Evolutionary conservation across 2,797 vertebrate species (phyloP).

Genomic region (Novumbra hubbsi): DNA sequence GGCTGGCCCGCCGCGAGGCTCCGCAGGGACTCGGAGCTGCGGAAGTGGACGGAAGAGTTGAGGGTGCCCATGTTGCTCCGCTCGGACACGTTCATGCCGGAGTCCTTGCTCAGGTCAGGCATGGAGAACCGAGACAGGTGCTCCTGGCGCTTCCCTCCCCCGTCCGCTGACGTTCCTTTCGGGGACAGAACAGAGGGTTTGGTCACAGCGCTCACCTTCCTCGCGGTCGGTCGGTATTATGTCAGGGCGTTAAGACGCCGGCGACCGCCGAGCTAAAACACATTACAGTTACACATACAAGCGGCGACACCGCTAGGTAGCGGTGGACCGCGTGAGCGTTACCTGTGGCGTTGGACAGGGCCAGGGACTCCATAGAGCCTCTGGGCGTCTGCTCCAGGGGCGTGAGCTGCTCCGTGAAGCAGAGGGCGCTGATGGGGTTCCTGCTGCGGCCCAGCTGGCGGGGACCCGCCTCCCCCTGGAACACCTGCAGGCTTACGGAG

Average conservation of each 20-base stretch:
- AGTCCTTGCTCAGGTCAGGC: slow-evolving; percentile 98
- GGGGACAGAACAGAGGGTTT: background rate
- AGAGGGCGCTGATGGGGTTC: slow-evolving; percentile 92
- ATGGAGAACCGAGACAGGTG: slow-evolving; percentile 97
- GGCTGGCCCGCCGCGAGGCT: slow-evolving; percentile 85
- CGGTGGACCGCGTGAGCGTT: background rate
- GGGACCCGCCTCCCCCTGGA: slow-evolving; percentile 75
- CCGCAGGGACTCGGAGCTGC: slow-evolving; percentile 91
- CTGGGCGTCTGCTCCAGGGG: slow-evolving; percentile 90
- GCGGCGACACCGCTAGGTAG: background rate
- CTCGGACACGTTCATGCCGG: slow-evolving; percentile 93
- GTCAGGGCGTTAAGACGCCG: too few relatives aligned
- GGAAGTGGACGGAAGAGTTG: slow-evolving; percentile 89
- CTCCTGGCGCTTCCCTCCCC: slow-evolving; percentile 88
- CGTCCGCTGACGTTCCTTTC: slow-evolving; percentile 86
- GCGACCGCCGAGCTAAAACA: background rate
- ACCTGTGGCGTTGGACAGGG: slow-evolving; percentile 92
- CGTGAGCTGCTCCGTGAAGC: slow-evolving; percentile 87
- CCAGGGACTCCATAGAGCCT: slow-evolving; percentile 94
- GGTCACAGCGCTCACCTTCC: background rate
- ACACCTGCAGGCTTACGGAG: slow-evolving; percentile 88
- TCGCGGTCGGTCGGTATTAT: background rate
- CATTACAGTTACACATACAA: background rate
- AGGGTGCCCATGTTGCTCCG: slow-evolving; percentile 93
- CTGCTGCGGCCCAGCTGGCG: slow-evolving; percentile 84